Evolutionary conservation across 2,888 invertebrate species (phyloP).

Genomic region (Erpobdella octoculata): DNA sequence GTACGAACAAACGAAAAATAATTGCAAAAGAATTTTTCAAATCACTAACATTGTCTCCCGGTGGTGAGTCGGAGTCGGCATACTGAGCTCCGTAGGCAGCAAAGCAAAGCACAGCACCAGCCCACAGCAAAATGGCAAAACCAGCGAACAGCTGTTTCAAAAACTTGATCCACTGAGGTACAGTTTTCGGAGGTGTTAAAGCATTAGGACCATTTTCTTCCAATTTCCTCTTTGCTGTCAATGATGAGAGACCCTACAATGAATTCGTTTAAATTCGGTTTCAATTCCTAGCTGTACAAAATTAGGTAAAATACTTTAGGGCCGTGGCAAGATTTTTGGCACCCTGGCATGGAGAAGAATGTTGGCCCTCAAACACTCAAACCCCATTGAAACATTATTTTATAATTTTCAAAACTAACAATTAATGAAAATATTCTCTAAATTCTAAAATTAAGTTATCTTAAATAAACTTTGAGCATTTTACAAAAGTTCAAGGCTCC

Average conservation of each 20-base stretch:
- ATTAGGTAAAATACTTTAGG: not conserved
- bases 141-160: conserved; percentile 48
- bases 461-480: too few species aligned
- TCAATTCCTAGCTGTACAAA: not conserved
- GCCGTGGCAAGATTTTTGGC: not conserved
- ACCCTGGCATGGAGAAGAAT: not conserved
- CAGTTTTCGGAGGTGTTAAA: conserved; percentile 47
- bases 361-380: not conserved
- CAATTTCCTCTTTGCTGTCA: conserved; percentile 41
- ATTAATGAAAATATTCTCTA: too few species aligned
- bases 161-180: conserved; percentile 50
- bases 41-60: conserved; percentile 74
- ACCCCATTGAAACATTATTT: not conserved
- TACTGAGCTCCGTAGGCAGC: conserved; percentile 66
- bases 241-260: conserved; percentile 40
- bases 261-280: not conserved
- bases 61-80: conserved; percentile 83
- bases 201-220: conserved; percentile 48
- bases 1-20: too few species aligned
- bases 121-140: conserved; percentile 48
- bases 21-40: too few species aligned
- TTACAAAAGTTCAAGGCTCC: too few species aligned
- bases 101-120: conserved; percentile 68
- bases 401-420: too few species aligned
- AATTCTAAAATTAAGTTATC: too few species aligned